Conservation (phyloP, 2,888 invertebrate genomes). For the Mesochorus sp. region DNA sequence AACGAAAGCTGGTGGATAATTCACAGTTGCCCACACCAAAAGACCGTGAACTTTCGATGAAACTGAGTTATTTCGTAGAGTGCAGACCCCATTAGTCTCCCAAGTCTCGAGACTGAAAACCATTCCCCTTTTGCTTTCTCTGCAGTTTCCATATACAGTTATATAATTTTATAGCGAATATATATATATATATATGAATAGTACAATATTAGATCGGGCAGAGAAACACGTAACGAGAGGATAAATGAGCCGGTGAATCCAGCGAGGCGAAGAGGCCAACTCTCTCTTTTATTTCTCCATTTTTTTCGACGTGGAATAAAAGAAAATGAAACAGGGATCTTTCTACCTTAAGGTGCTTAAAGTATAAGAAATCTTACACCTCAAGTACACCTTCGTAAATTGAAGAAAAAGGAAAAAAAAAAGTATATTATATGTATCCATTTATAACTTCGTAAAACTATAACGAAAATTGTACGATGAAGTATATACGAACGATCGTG, state of each 20-base stretch:
- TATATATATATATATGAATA: not conserved
- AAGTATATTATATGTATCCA: no score
- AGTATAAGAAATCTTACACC: not conserved
- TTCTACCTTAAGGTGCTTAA: not conserved
- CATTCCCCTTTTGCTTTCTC: constrained; percentile 30
- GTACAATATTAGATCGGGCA: constrained; percentile 33
- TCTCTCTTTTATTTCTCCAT: constrained; percentile 45
- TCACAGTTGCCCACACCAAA: constrained; percentile 29
- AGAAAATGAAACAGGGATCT: not conserved
- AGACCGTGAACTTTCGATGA: constrained; percentile 40
- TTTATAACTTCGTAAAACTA: no score
- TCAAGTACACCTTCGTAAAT: not conserved
- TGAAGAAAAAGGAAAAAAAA: not conserved
- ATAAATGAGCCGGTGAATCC: constrained; percentile 53
- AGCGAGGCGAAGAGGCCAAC: constrained; percentile 39
- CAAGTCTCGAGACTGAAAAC: constrained; percentile 33
- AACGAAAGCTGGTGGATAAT: constrained; percentile 20
- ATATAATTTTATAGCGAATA: not conserved
- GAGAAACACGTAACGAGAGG: constrained; percentile 45
- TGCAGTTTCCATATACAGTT: not conserved
- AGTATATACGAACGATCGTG: not conserved
- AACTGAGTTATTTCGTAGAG: constrained; percentile 43
- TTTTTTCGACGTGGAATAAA: constrained; percentile 17
- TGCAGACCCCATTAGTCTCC: constrained; percentile 48
- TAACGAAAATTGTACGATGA: no score